A percentile compares a stretch with the other conserved stretches of the same genome.
These are phyloP conservation scores for Chaetodon trifasciatus DNA, from an alignment of 2,797 vertebrate species.

Conservation along the genomic window DNA sequence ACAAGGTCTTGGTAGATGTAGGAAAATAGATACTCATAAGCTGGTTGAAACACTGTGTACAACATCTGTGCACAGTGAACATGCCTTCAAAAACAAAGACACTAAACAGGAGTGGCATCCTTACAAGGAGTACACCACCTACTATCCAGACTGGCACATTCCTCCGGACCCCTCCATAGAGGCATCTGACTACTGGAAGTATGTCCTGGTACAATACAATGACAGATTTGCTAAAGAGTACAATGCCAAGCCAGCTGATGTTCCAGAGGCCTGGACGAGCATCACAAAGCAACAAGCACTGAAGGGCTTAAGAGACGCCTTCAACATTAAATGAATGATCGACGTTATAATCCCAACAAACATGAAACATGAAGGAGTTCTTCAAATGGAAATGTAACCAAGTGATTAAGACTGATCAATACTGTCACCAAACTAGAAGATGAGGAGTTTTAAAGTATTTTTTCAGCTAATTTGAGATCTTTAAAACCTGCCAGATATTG, in stretches of 20 bases:
- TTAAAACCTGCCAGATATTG: too few relatives aligned
- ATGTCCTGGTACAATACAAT: constrained; percentile 71
- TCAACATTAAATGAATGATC: constrained; percentile 46
- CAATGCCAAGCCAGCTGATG: constrained; percentile 44
- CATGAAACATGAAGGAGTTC: too few relatives aligned
- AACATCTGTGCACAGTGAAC: constrained; percentile 12
- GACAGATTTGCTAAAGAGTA: constrained; percentile 58
- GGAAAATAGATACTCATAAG: rapidly evolving
- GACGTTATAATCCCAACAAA: too few relatives aligned
- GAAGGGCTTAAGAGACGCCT: constrained; percentile 56
- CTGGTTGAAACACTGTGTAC: constrained; percentile 60
- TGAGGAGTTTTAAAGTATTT: too few relatives aligned
- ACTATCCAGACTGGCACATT: constrained; percentile 77
- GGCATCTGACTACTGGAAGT: constrained; percentile 80
- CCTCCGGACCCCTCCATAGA: constrained; percentile 56
- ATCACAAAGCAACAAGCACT: constrained; percentile 66
- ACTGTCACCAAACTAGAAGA: too few relatives aligned
- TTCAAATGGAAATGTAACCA: too few relatives aligned
- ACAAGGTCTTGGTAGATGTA: constrained; percentile 20
- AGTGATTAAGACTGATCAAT: too few relatives aligned
- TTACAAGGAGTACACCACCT: constrained; percentile 33
- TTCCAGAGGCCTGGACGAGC: constrained; percentile 71
- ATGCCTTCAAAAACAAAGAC: rapidly evolving
- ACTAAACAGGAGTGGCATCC: neutral
- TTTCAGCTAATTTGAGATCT: too few relatives aligned